These are phyloP conservation scores for Paradoxurus hermaphroditus DNA, from an alignment of 2,113 vertebrate genomes.

Conservation along the genomic window DNA sequence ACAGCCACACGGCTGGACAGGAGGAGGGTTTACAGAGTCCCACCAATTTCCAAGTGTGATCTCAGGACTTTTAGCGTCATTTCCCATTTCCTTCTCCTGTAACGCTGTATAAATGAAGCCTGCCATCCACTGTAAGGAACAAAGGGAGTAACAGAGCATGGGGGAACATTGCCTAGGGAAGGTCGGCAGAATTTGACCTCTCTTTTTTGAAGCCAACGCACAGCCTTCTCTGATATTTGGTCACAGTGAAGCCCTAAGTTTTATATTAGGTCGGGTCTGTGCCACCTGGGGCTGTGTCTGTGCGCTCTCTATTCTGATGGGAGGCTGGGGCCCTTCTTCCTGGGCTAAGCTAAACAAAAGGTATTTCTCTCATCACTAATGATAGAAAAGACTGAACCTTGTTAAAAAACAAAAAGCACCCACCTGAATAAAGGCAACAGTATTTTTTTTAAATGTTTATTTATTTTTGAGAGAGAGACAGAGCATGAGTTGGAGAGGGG, in stretches of 20 bases:
- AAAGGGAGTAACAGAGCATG: background rate
- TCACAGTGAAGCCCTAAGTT: background rate
- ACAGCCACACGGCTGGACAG: background rate
- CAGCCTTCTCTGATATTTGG: conserved; percentile 1
- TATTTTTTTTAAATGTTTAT: no score
- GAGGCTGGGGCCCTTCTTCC: background rate
- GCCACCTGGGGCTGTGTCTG: background rate
- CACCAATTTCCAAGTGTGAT: background rate
- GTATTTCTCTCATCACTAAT: background rate
- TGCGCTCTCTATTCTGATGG: conserved; percentile 18
- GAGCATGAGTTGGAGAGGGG: no score
- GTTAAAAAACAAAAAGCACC: background rate
- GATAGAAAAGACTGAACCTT: conserved; percentile 12
- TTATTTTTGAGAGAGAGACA: no score
- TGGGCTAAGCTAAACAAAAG: conserved; percentile 51
- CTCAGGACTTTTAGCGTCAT: background rate
- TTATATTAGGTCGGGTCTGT: background rate
- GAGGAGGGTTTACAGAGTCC: background rate
- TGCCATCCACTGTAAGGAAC: background rate
- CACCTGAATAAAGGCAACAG: background rate
- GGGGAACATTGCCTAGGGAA: background rate
- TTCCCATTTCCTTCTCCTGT: background rate
- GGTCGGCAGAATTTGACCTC: background rate
- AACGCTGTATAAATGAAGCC: background rate
- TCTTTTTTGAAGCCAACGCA: background rate